Evolutionary conservation across 2,888 invertebrate species (phyloP).

Genomic region (Acleris emargana): DNA sequence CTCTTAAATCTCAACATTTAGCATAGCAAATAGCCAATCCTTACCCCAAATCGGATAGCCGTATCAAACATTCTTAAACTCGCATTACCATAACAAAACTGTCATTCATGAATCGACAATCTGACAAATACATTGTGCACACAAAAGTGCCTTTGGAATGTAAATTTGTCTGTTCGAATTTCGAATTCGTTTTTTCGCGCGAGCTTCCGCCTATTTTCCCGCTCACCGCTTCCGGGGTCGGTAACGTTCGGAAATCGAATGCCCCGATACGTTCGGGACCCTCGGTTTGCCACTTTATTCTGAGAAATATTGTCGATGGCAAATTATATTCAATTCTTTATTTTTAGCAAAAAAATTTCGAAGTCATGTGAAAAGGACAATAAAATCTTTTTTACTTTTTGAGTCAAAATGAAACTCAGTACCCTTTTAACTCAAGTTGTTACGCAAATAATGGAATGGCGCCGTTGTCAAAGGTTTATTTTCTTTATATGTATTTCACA

Average conservation of each 20-base stretch:
- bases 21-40: constrained; percentile 27
- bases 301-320: constrained; percentile 1
- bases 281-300: constrained; percentile 39
- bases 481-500: no score
- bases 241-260: constrained; percentile 74
- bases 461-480: no score
- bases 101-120: constrained; percentile 77
- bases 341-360: no score
- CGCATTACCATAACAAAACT: constrained; percentile 80
- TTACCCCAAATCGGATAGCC: constrained; percentile 31
- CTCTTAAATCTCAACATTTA: constrained; percentile 35
- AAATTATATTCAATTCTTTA: no score
- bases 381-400: no score
- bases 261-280: constrained; percentile 58
- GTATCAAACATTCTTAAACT: constrained; percentile 39
- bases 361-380: no score
- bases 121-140: constrained; percentile 78
- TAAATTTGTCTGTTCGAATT: constrained; percentile 76
- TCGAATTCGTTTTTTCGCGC: constrained; percentile 63
- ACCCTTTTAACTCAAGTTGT: no score
- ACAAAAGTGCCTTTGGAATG: constrained; percentile 80
- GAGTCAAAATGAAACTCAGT: no score
- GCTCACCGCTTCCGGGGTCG: constrained; percentile 74
- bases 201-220: constrained; percentile 83
- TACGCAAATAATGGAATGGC: no score